phyloP scores from a whole-genome alignment of 2,888 invertebrate genomes.

The Nomada ferruginata region DNA sequence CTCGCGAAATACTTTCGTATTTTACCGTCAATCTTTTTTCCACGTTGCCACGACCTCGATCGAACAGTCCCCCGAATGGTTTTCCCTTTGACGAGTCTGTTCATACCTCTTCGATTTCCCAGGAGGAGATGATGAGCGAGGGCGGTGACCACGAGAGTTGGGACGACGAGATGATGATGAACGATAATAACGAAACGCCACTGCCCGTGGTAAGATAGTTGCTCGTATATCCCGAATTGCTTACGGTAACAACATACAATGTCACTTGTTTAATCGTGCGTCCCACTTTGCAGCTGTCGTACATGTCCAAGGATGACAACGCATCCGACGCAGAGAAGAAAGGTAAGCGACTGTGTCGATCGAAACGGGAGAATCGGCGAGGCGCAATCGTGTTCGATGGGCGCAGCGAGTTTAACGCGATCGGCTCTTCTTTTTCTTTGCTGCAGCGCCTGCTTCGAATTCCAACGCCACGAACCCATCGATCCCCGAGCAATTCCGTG shows the following conservation, averaged over 20 bases:
- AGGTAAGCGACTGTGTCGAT: conserved; percentile 63
- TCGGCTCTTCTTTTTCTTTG: conserved; percentile 29
- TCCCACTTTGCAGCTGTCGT: conserved; percentile 74
- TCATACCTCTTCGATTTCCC: conserved; percentile 53
- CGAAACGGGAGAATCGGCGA: background rate
- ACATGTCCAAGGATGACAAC: conserved; percentile 81
- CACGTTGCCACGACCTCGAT: background rate
- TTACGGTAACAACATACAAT: background rate
- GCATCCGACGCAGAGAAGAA: conserved; percentile 81
- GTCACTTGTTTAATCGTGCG: no score
- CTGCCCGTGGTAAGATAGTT: conserved; percentile 79
- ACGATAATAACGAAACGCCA: conserved; percentile 81
- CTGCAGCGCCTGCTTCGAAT: conserved; percentile 77
- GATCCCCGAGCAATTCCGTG: conserved; percentile 85
- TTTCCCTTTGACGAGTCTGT: conserved; percentile 35
- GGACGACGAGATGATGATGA: conserved; percentile 82
- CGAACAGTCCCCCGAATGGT: background rate
- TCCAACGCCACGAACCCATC: conserved; percentile 81
- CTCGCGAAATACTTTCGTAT: background rate
- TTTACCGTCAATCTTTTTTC: background rate
- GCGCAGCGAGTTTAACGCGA: conserved; percentile 29
- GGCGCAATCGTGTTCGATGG: conserved; percentile 7
- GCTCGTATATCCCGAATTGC: conserved; percentile 7
- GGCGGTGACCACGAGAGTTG: conserved; percentile 83
- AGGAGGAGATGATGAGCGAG: conserved; percentile 83